Conservation (phyloP, 2,113 vertebrate genomes). For the Hyperoodon ampullatus region DNA sequence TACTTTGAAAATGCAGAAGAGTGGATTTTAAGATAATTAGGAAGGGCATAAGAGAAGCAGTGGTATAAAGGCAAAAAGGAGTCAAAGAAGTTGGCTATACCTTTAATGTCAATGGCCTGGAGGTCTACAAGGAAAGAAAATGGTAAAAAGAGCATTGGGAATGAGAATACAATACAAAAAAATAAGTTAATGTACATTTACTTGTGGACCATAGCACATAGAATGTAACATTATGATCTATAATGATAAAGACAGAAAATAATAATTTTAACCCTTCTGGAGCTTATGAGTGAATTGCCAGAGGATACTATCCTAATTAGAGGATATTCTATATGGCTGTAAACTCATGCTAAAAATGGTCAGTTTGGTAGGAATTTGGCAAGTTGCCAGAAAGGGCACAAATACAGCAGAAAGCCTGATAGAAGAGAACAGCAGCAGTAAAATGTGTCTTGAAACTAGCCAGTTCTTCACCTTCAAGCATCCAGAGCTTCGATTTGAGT, state of each 20-base stretch:
- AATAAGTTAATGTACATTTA: neutral
- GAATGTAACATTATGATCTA: neutral
- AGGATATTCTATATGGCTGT: neutral
- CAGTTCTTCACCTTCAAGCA: neutral
- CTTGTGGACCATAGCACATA: neutral
- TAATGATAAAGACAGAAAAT: neutral
- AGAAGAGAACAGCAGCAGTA: neutral
- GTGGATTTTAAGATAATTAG: neutral
- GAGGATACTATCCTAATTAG: neutral
- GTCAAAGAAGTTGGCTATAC: neutral
- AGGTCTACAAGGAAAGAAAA: neutral
- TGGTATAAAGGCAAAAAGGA: neutral
- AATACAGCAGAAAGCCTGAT: neutral
- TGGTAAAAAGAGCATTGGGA: neutral
- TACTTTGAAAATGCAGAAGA: conserved; percentile 4
- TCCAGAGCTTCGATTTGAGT: neutral
- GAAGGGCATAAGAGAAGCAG: neutral
- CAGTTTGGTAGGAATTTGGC: neutral
- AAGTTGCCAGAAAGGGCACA: neutral
- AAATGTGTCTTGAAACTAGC: neutral
- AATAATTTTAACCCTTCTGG: neutral
- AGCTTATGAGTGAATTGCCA: neutral
- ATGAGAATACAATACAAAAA: neutral
- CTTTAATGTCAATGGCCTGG: neutral
- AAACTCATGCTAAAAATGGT: neutral